Percentiles rank a stretch among this genome's conserved stretches.
phyloP scores from a whole-genome alignment of 2,113 vertebrate genomes.

The Lophius piscatorius region DNA sequence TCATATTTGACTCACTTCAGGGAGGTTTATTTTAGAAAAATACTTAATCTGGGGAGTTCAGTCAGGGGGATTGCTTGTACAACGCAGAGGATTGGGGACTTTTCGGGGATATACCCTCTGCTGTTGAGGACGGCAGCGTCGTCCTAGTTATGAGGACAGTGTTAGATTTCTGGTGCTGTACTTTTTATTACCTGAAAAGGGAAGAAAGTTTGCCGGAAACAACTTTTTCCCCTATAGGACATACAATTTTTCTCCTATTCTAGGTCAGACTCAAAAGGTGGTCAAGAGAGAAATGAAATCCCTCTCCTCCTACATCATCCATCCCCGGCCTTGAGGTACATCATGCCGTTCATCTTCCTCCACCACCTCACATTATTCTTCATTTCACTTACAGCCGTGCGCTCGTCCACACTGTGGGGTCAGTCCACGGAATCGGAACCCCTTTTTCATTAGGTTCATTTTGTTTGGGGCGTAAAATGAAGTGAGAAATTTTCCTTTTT shows the following conservation, averaged over 20 bases:
- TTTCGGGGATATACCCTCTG: too few relatives aligned
- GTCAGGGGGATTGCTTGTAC: too few relatives aligned
- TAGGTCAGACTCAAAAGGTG: conserved; percentile 60
- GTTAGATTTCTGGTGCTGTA: too few relatives aligned
- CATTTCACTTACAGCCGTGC: conserved; percentile 17
- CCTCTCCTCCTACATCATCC: conserved; percentile 58
- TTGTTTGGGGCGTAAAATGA: neutral
- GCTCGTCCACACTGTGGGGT: conserved; percentile 1
- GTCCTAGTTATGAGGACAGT: too few relatives aligned
- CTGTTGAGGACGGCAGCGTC: too few relatives aligned
- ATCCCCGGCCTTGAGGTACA: conserved; percentile 39
- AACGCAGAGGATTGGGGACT: too few relatives aligned
- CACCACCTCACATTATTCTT: conserved; percentile 48
- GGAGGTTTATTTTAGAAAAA: too few relatives aligned
- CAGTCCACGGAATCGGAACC: neutral
- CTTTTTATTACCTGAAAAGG: neutral
- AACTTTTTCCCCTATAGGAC: conserved; percentile 3
- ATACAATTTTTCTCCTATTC: conserved; percentile 49
- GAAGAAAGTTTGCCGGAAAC: conserved; percentile 14
- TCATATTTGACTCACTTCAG: too few relatives aligned
- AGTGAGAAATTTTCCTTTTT: neutral
- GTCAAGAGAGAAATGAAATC: conserved; percentile 57
- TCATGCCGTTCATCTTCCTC: conserved; percentile 38
- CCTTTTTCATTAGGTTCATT: neutral
- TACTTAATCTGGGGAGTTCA: too few relatives aligned